These are phyloP conservation scores for Cichlasoma orientale DNA, from an alignment of 2,797 vertebrate genomes.

Conservation along the genomic window DNA sequence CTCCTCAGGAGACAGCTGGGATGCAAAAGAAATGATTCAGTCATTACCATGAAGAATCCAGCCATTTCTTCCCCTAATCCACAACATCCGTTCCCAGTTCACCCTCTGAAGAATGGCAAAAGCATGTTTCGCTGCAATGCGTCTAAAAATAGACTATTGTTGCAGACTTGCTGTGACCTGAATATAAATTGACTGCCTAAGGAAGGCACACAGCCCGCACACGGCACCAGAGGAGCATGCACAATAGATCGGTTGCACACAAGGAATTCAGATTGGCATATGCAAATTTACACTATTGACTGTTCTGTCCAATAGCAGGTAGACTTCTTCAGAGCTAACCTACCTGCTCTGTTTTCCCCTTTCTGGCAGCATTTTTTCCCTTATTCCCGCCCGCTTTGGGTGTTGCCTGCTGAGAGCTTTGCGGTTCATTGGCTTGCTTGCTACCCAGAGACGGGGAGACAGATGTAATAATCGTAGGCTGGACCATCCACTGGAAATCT, in stretches of 20 bases:
- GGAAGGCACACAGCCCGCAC: conserved; percentile 67
- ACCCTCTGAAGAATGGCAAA: conserved; percentile 63
- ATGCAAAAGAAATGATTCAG: conserved; percentile 51
- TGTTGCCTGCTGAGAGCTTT: conserved; percentile 80
- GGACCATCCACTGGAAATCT: conserved; percentile 96
- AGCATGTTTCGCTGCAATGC: conserved; percentile 80
- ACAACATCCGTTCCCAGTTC: conserved; percentile 54
- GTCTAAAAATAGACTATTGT: conserved; percentile 87
- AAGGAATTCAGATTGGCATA: conserved; percentile 54
- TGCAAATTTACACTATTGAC: conserved; percentile 43
- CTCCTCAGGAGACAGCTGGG: conserved; percentile 92
- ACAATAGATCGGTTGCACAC: conserved; percentile 59
- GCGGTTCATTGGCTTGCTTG: conserved; percentile 85
- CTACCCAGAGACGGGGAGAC: conserved; percentile 87
- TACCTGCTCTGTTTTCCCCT: conserved; percentile 93
- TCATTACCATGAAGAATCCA: conserved; percentile 61
- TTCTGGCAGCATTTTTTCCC: conserved; percentile 85
- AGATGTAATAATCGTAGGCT: conserved; percentile 90
- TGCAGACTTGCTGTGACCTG: conserved; percentile 84
- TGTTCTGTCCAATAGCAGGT: conserved; percentile 55
- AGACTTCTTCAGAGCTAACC: conserved; percentile 51
- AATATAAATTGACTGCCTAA: conserved; percentile 80
- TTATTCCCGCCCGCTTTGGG: conserved; percentile 81
- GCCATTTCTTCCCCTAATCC: conserved; percentile 60
- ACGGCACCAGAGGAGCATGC: conserved; percentile 56